phyloP scores from a whole-genome alignment of 53 echinoderm and acorn worm species.

The Henricia sp. region DNA sequence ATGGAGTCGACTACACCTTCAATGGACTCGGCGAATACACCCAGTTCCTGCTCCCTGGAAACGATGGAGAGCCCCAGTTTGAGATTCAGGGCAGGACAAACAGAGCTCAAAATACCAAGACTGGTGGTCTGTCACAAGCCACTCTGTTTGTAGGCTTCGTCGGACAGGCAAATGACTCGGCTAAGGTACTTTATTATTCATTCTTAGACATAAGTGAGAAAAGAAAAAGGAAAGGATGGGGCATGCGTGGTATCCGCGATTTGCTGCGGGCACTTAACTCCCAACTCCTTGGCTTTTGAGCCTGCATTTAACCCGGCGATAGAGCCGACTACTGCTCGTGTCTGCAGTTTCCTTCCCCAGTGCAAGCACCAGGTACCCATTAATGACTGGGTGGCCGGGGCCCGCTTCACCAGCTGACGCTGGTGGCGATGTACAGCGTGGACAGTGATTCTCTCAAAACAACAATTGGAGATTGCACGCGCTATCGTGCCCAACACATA shows the following conservation, averaged over 20 bases:
- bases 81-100: conserved; percentile 81
- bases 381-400: no score
- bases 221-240: neutral
- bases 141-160: conserved; percentile 81
- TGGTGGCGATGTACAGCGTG: no score
- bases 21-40: conserved; percentile 93
- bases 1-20: conserved; percentile 83
- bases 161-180: conserved; percentile 13
- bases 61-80: conserved; percentile 26
- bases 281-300: neutral
- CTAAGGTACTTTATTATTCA: conserved; percentile 2
- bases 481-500: no score
- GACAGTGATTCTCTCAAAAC: no score
- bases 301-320: no score
- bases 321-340: no score
- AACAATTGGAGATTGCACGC: no score
- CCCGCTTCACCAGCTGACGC: no score
- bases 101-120: conserved; percentile 39
- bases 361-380: no score
- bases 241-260: neutral
- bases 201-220: neutral
- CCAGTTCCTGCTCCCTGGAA: conserved; percentile 54
- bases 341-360: no score
- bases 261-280: neutral
- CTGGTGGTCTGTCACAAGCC: conserved; percentile 52